Conservation (phyloP, 1,140 invertebrate genomes). For the Globodera rostochiensis region DNA sequence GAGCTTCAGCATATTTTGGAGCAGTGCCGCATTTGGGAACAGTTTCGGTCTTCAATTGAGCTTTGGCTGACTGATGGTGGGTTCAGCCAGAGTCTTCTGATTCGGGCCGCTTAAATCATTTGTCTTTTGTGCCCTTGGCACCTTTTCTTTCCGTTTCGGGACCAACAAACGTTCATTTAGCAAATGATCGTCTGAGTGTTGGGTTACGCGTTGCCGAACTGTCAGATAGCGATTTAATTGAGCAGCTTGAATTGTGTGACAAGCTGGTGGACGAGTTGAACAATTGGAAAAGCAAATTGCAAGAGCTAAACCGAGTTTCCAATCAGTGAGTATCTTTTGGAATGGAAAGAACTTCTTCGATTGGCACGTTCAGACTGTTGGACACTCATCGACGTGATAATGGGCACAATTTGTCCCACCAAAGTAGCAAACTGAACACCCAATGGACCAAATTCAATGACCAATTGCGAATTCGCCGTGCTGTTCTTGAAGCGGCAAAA, state of each 20-base stretch:
- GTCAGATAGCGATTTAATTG: slow-evolving; percentile 31
- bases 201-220: slow-evolving; percentile 45
- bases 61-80: slow-evolving; percentile 51
- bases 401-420: slow-evolving; percentile 59
- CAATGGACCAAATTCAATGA: slow-evolving; percentile 64
- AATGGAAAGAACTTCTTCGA: slow-evolving; percentile 40
- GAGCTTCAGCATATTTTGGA: slow-evolving; percentile 49
- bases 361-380: slow-evolving; percentile 31
- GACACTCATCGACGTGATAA: slow-evolving; percentile 57
- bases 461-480: slow-evolving; percentile 33
- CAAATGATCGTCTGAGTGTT: slow-evolving; percentile 37
- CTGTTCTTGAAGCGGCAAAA: slow-evolving; percentile 57
- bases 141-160: too few species aligned
- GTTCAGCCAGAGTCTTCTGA: not conserved
- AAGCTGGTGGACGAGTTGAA: slow-evolving; percentile 23
- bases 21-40: slow-evolving; percentile 51
- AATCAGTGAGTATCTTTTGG: slow-evolving; percentile 30
- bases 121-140: too few species aligned
- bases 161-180: slow-evolving; percentile 5
- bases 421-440: slow-evolving; percentile 56
- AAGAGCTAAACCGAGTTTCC: slow-evolving; percentile 40
- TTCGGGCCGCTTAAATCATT: too few species aligned
- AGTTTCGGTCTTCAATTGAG: slow-evolving; percentile 40
- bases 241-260: slow-evolving; percentile 34
- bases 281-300: slow-evolving; percentile 37